These are phyloP conservation scores for Piscicola geometra DNA, from an alignment of 2,888 invertebrate species.

Conservation along the genomic window DNA sequence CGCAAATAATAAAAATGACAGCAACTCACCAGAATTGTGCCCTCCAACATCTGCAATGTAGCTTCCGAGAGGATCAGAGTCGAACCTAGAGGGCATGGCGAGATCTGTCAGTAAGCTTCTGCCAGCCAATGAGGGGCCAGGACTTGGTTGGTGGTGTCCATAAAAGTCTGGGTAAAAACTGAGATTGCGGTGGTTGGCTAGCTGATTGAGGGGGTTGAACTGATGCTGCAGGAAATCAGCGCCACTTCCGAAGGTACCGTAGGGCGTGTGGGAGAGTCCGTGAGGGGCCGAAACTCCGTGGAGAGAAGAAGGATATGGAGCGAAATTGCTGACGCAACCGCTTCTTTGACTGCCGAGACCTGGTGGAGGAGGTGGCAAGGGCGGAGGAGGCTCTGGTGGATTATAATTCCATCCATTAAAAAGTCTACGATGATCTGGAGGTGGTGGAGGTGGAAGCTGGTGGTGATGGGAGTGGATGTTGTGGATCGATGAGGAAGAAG, in stretches of 20 bases:
- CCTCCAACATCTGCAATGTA: conserved; percentile 33
- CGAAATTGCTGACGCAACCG: conserved; percentile 39
- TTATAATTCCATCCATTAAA: conserved; percentile 39
- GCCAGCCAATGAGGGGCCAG: conserved; percentile 13
- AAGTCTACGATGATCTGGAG: conserved; percentile 33
- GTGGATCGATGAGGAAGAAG: not conserved
- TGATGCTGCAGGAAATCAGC: conserved; percentile 41
- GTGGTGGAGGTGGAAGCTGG: conserved; percentile 25
- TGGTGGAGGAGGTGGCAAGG: conserved; percentile 26
- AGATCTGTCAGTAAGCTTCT: conserved; percentile 24
- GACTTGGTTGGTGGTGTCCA: conserved; percentile 35
- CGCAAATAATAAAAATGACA: too few relatives aligned
- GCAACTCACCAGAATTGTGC: conserved; percentile 30
- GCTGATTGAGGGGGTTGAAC: conserved; percentile 32
- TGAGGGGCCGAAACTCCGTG: conserved; percentile 31
- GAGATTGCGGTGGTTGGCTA: conserved; percentile 33
- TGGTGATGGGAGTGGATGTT: conserved; percentile 11
- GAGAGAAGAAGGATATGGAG: conserved; percentile 37
- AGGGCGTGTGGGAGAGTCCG: conserved; percentile 37
- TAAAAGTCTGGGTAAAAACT: conserved; percentile 34
- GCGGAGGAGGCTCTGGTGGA: conserved; percentile 29
- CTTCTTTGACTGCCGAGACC: conserved; percentile 22
- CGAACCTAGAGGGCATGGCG: conserved; percentile 33
- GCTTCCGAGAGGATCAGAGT: conserved; percentile 31
- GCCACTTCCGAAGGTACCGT: conserved; percentile 37